phyloP scores from a whole-genome alignment of 2,888 invertebrate species.

The Lamproptera curius region DNA sequence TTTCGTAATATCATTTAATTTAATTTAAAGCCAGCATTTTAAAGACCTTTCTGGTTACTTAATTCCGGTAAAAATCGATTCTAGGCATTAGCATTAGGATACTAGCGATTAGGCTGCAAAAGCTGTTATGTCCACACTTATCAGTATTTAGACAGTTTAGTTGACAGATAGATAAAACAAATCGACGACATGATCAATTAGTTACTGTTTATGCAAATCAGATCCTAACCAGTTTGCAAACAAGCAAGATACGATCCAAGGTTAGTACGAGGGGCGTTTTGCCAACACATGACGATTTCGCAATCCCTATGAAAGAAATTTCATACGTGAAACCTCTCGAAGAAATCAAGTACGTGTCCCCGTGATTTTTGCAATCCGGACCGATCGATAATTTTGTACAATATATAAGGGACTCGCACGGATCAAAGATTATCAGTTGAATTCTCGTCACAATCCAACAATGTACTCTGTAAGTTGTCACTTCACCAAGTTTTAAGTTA shows the following conservation, averaged over 20 bases:
- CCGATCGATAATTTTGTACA: slow-evolving; percentile 43
- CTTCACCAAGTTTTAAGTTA: background rate
- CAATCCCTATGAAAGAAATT: slow-evolving; percentile 6
- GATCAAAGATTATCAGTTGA: slow-evolving; percentile 18
- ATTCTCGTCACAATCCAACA: slow-evolving; percentile 33
- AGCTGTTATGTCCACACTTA: too few relatives aligned
- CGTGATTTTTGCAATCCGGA: slow-evolving; percentile 43
- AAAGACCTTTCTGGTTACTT: too few relatives aligned
- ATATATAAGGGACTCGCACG: slow-evolving; percentile 49
- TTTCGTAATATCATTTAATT: too few relatives aligned
- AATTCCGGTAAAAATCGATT: too few relatives aligned
- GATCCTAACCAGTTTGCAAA: background rate
- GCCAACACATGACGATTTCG: background rate
- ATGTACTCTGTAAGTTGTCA: slow-evolving; percentile 53
- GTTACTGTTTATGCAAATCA: slow-evolving; percentile 2
- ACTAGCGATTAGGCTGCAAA: too few relatives aligned
- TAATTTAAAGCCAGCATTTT: too few relatives aligned
- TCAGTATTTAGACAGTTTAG: too few relatives aligned
- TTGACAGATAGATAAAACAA: background rate
- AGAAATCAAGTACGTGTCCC: slow-evolving; percentile 38
- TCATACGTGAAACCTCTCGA: slow-evolving; percentile 31
- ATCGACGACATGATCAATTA: slow-evolving; percentile 1
- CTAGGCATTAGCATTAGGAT: too few relatives aligned
- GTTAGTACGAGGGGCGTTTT: background rate
- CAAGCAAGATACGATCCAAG: slow-evolving; percentile 4